A percentile compares a stretch with the other conserved stretches of the same genome.
Evolutionary conservation across 2,888 invertebrate species (phyloP).

Genomic region (Drosophila mayaguana): DNA sequence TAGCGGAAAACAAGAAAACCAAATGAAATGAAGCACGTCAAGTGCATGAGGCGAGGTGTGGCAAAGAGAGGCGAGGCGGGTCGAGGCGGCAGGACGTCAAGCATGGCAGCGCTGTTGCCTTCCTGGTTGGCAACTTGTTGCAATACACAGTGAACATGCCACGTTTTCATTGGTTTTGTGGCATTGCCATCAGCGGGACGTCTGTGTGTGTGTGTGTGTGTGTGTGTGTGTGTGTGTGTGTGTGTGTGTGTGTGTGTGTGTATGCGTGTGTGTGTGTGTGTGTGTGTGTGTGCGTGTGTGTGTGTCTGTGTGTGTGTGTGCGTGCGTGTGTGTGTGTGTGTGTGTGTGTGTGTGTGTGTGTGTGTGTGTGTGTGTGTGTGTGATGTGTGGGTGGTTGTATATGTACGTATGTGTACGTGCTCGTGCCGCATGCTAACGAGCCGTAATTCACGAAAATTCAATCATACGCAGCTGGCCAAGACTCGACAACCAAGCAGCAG

Average conservation of each 20-base stretch:
- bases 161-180: conserved; percentile 59
- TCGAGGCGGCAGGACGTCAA: conserved; percentile 30
- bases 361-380: conserved; percentile 22
- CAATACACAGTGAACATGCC: conserved; percentile 60
- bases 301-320: conserved; percentile 26
- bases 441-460: conserved; percentile 79
- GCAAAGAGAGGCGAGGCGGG: conserved; percentile 18
- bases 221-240: neutral
- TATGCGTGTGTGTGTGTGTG: conserved; percentile 19
- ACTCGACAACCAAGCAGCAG: conserved; percentile 40
- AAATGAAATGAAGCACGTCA: conserved; percentile 72
- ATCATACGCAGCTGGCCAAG: conserved; percentile 65
- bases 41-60: conserved; percentile 61
- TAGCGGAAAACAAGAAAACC: conserved; percentile 62
- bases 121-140: conserved; percentile 63
- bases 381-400: neutral
- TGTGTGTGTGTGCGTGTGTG: conserved; percentile 24
- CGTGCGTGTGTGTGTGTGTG: conserved; percentile 25
- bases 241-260: conserved; percentile 33
- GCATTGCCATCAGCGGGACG: conserved; percentile 60
- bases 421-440: conserved; percentile 78
- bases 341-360: conserved; percentile 14
- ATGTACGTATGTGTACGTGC: conserved; percentile 36
- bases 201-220: conserved; percentile 28
- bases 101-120: conserved; percentile 28